Evolutionary conservation across 53 echinoderm and acorn worm species (phyloP), one percentile per base, ranked within the genome.

Genomic region (Crossaster papposus): DNA sequence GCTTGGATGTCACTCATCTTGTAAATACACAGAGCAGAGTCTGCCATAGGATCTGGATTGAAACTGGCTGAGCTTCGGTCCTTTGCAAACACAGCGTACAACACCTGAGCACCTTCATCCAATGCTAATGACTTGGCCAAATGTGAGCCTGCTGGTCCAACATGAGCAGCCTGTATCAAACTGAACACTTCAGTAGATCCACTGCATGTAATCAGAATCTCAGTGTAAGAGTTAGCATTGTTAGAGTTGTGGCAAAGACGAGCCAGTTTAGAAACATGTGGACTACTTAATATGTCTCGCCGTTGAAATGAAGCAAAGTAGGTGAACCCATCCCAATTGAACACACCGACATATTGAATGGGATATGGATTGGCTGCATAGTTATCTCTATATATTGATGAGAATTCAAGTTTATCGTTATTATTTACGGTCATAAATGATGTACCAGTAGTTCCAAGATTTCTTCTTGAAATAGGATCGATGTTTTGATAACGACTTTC

Each of bases 71-170:
- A 38, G 65, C n/a, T 35, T 32, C 80, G 80, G 81, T 92, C 78
- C 89, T 70, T 89, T 12, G 91, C 89, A 93, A 91, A 94, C 74
- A 92, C 90, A 76, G 80, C 92, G 90, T 90, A 94, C 23, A 94
- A 83, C 26, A 90, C 88, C 14, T 78, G 35, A 62, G 88, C 83
- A 36, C 36, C 68, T 8, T 18, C 50, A 81, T 85, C 36, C n/a
- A 89, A 33, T 13, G 30, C 37, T 32, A 90, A 72, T 70, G 89
- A 78, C 30, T 22, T 72, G 13, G 85, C 68, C 10, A 93, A 70
- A 70, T 83, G 4, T 3, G 80, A 33, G 10, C 93, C 93, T 85
- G 93, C 85, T 83, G 85, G 84, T 28, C 79, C 85, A 53, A 93
- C 58, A 63, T 74, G 55, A 14, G 90, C 92, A 76, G 94, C 81